Evolutionary conservation across 2,113 vertebrate genomes (phyloP).

Genomic region (Planiliza haematocheilus): DNA sequence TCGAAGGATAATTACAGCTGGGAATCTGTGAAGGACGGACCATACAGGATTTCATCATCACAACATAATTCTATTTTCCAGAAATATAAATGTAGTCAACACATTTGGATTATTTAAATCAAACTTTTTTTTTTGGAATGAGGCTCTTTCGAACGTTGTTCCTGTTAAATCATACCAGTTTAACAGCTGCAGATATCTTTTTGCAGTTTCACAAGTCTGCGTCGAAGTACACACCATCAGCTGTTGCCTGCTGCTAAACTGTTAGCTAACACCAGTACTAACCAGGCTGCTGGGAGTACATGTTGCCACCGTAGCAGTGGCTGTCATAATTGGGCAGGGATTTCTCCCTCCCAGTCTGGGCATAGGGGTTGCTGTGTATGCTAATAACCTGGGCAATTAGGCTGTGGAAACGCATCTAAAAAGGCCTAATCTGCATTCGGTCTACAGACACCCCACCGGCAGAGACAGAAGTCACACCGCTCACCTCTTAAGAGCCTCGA

Average conservation of each 20-base stretch:
- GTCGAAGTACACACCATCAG: constrained; percentile 42
- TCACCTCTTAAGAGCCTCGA: constrained; percentile 35
- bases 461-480: constrained; percentile 29
- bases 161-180: not conserved
- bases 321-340: constrained; percentile 85
- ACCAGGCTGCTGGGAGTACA: constrained; percentile 70
- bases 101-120: not conserved
- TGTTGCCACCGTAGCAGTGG: constrained; percentile 54
- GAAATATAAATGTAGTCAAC: constrained; percentile 1
- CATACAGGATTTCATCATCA: no score
- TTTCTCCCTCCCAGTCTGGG: constrained; percentile 70
- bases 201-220: constrained; percentile 22
- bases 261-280: constrained; percentile 58
- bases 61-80: not conserved
- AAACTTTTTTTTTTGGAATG: no score
- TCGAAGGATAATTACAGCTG: no score
- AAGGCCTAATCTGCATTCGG: constrained; percentile 73
- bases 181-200: not conserved
- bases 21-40: no score
- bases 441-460: constrained; percentile 5
- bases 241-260: constrained; percentile 52
- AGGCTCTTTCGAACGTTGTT: not conserved
- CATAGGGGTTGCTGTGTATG: constrained; percentile 78
- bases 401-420: constrained; percentile 70
- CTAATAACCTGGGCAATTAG: constrained; percentile 83